Base-by-base conservation (phyloP, 2,113 vertebrate genomes). In the Perca schrenkii region DNA sequence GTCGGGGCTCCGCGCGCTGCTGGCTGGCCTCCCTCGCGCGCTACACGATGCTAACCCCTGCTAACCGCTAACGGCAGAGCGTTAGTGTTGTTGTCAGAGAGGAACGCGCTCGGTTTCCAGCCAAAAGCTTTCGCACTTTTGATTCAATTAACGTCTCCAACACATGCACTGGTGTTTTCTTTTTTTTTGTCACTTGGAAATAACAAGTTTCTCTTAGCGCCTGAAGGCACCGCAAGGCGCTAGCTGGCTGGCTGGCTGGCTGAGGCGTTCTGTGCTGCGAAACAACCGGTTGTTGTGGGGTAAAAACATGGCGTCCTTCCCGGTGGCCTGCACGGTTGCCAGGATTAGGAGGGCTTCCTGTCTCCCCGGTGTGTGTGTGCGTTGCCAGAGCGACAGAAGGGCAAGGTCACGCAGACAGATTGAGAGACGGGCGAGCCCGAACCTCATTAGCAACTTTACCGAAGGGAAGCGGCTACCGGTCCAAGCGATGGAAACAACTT, bases 391-490 rank as follows among this genome's bases (percentile, higher is more conserved):
- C 92, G 91, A 93, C 94, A 93, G 94, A 90, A 94, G 93, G 92
- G 81, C 91, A 92, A 92, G 94, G 93, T 94, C 94, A 91, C 28
- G 88, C 91, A 90, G 93, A 95, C 94, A 94, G 94, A 94, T 94
- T 95, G 95, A 90, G 93, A 90, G 92, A 93, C 85, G 89, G 91
- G 74, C 87, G 66, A 89, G 84, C 86, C 87, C 62, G 86, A 93
- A 94, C 89, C 95, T 95, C 95, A 94, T 95, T 96, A 95, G 93
- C 84, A 92, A 86, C 89, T 89, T 93, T 87, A 93, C 90, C 86
- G 65, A 93, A 84, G 89, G 84, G 89, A 87, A 78, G 70, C 82
- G 54, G 83, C 72, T 68, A 80, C 77, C 74, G 86, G 88, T 94
- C 93, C 93, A 90, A 90, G 83, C 52, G 74, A 91, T 74, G 83